These are phyloP conservation scores for Drosophila novamexicana DNA, from an alignment of 1,140 invertebrate genomes.

Conservation along the genomic window DNA sequence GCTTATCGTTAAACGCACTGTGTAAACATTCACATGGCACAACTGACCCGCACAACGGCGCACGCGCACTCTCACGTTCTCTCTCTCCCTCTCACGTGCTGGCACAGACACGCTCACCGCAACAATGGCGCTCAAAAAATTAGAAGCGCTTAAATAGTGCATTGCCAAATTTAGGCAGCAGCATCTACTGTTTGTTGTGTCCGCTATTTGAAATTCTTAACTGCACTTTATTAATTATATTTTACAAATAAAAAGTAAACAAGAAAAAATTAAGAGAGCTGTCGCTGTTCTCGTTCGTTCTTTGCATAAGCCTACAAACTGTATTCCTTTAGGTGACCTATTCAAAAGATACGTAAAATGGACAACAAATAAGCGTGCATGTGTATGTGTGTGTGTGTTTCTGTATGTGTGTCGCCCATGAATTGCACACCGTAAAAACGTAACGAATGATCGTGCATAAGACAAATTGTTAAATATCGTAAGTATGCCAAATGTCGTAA, in stretches of 20 bases:
- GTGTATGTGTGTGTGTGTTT: not conserved
- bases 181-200: not conserved
- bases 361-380: not conserved
- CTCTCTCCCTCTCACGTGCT: constrained; percentile 15
- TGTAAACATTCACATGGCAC: constrained; percentile 30
- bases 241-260: not conserved
- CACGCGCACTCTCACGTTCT: constrained; percentile 49
- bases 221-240: not conserved
- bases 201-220: not conserved
- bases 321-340: not conserved
- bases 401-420: not conserved
- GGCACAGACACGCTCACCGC: not conserved
- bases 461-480: not conserved
- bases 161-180: not conserved
- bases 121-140: constrained; percentile 1
- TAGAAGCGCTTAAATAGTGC: not conserved
- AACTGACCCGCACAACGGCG: constrained; percentile 61
- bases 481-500: not conserved
- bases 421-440: not conserved
- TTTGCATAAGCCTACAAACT: not conserved
- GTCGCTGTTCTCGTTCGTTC: not conserved
- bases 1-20: constrained; percentile 20
- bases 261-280: not conserved
- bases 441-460: not conserved
- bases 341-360: too few species aligned